These are phyloP conservation scores for Apus apus DNA, from an alignment of 2,113 vertebrate genomes.

Conservation along the genomic window DNA sequence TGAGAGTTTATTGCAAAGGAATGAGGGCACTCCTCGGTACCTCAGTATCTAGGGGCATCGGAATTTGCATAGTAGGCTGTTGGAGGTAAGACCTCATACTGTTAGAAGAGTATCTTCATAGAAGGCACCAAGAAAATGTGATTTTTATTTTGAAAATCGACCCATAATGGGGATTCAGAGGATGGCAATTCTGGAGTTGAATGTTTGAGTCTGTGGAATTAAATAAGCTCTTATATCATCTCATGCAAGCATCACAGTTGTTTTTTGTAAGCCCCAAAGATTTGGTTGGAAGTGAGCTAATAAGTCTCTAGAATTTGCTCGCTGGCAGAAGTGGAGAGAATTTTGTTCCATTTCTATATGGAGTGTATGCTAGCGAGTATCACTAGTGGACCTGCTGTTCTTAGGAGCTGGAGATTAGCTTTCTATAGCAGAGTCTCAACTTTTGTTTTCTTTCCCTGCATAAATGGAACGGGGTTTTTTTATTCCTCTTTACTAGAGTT, in stretches of 20 bases:
- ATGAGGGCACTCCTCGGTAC: neutral
- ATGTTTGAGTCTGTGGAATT: slow-evolving; percentile 42
- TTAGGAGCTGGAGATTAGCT: neutral
- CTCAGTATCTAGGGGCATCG: neutral
- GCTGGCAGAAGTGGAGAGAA: neutral
- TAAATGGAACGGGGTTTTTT: neutral
- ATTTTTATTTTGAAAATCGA: slow-evolving; percentile 3
- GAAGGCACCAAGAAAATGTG: neutral
- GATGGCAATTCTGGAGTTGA: neutral
- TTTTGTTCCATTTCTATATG: neutral
- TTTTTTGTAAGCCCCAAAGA: neutral
- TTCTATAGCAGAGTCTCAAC: neutral
- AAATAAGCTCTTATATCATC: slow-evolving; percentile 45
- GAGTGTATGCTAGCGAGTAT: neutral
- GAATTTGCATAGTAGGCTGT: neutral
- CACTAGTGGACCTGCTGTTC: neutral
- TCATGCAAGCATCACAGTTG: neutral
- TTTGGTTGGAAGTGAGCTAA: neutral
- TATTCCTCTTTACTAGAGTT: neutral
- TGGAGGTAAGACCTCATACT: neutral
- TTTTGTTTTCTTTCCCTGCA: neutral
- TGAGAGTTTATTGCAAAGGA: neutral
- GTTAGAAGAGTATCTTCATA: neutral
- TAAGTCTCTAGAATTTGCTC: neutral
- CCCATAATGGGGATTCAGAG: neutral